These are phyloP conservation scores for Bruchidius siliquastri DNA, from an alignment of 2,888 invertebrate species.

Conservation along the genomic window DNA sequence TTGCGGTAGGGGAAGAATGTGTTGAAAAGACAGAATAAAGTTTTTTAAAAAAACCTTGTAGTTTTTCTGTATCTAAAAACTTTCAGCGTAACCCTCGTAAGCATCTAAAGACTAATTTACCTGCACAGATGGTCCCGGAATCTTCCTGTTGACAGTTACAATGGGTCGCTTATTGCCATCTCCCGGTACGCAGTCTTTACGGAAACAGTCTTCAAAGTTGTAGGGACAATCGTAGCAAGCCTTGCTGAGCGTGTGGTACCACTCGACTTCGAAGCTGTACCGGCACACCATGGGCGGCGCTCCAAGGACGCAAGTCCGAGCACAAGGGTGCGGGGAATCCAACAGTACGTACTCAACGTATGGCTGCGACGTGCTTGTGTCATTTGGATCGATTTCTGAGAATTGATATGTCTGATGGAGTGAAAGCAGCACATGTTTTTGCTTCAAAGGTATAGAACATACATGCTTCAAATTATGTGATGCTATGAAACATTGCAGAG, in stretches of 20 bases:
- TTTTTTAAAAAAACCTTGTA: too few relatives aligned
- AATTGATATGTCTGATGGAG: too few relatives aligned
- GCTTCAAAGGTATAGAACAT: too few relatives aligned
- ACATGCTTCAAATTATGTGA: too few relatives aligned
- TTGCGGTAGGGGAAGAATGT: too few relatives aligned
- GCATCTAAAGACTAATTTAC: conserved; percentile 44
- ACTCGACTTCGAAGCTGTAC: conserved; percentile 72
- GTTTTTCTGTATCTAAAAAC: too few relatives aligned
- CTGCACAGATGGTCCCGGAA: conserved; percentile 84
- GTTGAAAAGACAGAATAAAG: too few relatives aligned
- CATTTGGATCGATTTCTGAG: conserved; percentile 14
- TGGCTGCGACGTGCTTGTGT: conserved; percentile 14
- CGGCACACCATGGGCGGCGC: conserved; percentile 62
- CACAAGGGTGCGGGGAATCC: conserved; percentile 51
- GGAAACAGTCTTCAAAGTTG: conserved; percentile 67
- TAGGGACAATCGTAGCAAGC: conserved; percentile 82
- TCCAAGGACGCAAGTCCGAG: conserved; percentile 59
- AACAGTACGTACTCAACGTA: conserved; percentile 37
- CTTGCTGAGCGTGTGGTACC: conserved; percentile 82
- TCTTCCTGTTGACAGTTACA: conserved; percentile 75
- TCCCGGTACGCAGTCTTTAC: conserved; percentile 76
- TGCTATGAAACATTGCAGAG: too few relatives aligned
- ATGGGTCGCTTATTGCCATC: conserved; percentile 76
- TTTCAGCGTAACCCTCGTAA: too few relatives aligned
- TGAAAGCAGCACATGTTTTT: too few relatives aligned